Evolutionary conservation across 2,888 invertebrate genomes (phyloP).

Genomic region (Athrips mouffetella): DNA sequence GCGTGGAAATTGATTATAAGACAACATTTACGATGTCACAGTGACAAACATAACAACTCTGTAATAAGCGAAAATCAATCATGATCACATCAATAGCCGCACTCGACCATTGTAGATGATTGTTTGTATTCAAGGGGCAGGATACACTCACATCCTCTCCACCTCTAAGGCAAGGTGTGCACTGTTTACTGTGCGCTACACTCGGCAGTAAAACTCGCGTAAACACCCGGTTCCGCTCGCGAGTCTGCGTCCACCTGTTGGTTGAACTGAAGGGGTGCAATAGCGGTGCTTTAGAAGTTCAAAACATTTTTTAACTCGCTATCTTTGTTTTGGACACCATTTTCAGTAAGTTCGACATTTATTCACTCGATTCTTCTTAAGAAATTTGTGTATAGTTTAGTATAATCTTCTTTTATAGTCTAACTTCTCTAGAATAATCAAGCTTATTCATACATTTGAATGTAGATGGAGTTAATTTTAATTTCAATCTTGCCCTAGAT

Average conservation of each 20-base stretch:
- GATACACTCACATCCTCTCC: slow-evolving; percentile 6
- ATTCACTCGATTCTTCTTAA: too few relatives aligned
- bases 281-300: slow-evolving; percentile 13
- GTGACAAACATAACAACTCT: too few relatives aligned
- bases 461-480: too few relatives aligned
- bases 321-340: too few relatives aligned
- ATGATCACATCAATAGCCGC: neutral
- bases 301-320: neutral
- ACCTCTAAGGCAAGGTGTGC: slow-evolving; percentile 10
- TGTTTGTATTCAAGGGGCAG: neutral
- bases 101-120: neutral
- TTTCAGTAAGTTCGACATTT: too few relatives aligned
- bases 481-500: too few relatives aligned
- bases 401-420: too few relatives aligned
- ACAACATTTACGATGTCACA: neutral
- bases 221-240: slow-evolving; percentile 67
- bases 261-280: neutral
- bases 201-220: slow-evolving; percentile 45
- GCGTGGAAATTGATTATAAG: too few relatives aligned
- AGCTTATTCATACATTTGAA: too few relatives aligned
- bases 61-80: neutral
- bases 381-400: too few relatives aligned
- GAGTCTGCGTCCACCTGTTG: slow-evolving; percentile 61
- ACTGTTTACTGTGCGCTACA: neutral
- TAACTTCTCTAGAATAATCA: too few relatives aligned